These are phyloP conservation scores for Cryptosula pallasiana DNA, from an alignment of 2,888 invertebrate genomes.

Conservation along the genomic window DNA sequence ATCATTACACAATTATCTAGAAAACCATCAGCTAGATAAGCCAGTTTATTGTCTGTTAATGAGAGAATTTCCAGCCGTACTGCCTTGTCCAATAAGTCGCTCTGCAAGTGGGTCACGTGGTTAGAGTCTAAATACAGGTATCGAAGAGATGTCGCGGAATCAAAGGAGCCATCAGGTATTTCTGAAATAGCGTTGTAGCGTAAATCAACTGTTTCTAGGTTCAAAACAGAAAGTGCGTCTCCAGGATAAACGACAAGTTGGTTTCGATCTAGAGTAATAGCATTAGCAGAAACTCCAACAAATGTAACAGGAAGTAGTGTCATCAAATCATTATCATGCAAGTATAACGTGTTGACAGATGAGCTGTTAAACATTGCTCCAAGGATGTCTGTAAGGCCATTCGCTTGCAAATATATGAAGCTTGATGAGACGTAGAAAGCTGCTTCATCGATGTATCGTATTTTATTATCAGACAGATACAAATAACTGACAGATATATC, in stretches of 20 bases:
- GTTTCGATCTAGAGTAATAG: slow-evolving; percentile 31
- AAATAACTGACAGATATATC: slow-evolving; percentile 29
- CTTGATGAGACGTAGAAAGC: slow-evolving; percentile 27
- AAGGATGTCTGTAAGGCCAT: slow-evolving; percentile 26
- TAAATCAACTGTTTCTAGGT: slow-evolving; percentile 30
- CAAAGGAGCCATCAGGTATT: slow-evolving; percentile 32
- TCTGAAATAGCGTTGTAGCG: slow-evolving; percentile 29
- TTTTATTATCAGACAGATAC: slow-evolving; percentile 30
- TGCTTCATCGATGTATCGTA: slow-evolving; percentile 28
- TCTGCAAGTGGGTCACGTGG: slow-evolving; percentile 31
- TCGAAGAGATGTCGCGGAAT: slow-evolving; percentile 30
- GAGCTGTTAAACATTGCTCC: slow-evolving; percentile 28
- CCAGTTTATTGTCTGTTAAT: not conserved
- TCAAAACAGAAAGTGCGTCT: slow-evolving; percentile 29
- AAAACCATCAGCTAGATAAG: slow-evolving; percentile 26
- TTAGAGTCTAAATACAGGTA: slow-evolving; percentile 31
- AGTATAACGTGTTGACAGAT: slow-evolving; percentile 28
- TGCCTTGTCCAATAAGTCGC: slow-evolving; percentile 32
- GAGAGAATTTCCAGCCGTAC: slow-evolving; percentile 14
- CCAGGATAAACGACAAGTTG: slow-evolving; percentile 31
- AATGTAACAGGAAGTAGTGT: slow-evolving; percentile 31
- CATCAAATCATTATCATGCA: slow-evolving; percentile 31
- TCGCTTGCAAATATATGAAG: slow-evolving; percentile 22
- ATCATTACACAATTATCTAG: slow-evolving; percentile 31
- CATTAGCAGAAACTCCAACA: slow-evolving; percentile 29